These are phyloP conservation scores for Adoxophyes honmai DNA, from an alignment of 1,140 invertebrate species.

Conservation along the genomic window DNA sequence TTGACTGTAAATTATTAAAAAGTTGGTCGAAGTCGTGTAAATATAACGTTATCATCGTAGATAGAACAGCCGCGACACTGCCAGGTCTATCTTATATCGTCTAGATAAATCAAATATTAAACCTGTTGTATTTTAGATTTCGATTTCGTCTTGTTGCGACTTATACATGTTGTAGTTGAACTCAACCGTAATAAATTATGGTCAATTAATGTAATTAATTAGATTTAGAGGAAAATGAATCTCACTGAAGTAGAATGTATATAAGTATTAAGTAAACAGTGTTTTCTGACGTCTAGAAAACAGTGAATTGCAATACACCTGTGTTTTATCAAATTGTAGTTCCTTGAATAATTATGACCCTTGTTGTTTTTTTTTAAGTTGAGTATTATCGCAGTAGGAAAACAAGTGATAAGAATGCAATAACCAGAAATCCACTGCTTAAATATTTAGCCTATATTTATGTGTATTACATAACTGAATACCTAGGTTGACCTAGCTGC, in stretches of 20 bases:
- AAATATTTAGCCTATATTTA: too few relatives aligned
- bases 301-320: too few relatives aligned
- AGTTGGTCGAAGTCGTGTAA: not conserved
- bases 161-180: not conserved
- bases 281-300: too few relatives aligned
- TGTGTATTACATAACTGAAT: too few relatives aligned
- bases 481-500: too few relatives aligned
- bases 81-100: slow-evolving; percentile 29
- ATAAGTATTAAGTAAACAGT: not conserved
- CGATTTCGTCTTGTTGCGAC: not conserved
- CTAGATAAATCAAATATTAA: slow-evolving; percentile 1
- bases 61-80: slow-evolving; percentile 37
- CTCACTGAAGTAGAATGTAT: slow-evolving; percentile 4
- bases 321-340: too few relatives aligned
- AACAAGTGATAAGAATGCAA: too few relatives aligned
- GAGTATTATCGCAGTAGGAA: too few relatives aligned
- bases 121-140: slow-evolving; percentile 14
- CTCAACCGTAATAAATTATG: not conserved
- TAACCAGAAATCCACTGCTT: too few relatives aligned
- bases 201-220: slow-evolving; percentile 11
- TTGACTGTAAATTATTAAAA: not conserved
- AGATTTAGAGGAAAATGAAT: not conserved
- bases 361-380: too few relatives aligned
- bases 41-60: slow-evolving; percentile 23
- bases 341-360: too few relatives aligned